Conservation (phyloP, 2,113 vertebrate species). For the Cololabis saira region DNA sequence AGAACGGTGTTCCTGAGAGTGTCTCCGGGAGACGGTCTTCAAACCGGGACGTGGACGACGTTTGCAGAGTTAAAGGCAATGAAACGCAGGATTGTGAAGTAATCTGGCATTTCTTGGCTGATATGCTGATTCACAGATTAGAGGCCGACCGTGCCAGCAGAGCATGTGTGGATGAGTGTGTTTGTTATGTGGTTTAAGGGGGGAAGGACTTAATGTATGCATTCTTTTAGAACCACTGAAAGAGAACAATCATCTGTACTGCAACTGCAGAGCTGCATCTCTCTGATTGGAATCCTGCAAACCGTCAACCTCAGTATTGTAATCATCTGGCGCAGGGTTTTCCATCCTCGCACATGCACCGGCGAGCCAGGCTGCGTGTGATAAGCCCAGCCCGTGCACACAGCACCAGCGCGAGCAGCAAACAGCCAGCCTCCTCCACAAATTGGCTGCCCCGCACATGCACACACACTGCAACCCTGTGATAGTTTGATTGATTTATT, state of each 20-base stretch:
- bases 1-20: neutral
- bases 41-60: slow-evolving; percentile 11
- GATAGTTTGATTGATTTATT: slow-evolving; percentile 30
- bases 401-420: slow-evolving; percentile 36
- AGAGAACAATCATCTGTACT: slow-evolving; percentile 58
- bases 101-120: slow-evolving; percentile 67
- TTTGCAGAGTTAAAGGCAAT: slow-evolving; percentile 40
- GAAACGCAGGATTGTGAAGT: slow-evolving; percentile 56
- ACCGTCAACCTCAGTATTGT: slow-evolving; percentile 26
- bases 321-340: slow-evolving; percentile 18
- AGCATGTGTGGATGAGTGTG: slow-evolving; percentile 10
- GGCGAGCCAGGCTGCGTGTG: slow-evolving; percentile 22
- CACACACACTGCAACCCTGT: slow-evolving; percentile 36
- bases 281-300: slow-evolving; percentile 58
- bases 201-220: slow-evolving; percentile 45
- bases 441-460: slow-evolving; percentile 41
- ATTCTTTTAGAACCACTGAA: slow-evolving; percentile 43
- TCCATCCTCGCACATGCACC: neutral
- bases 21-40: slow-evolving; percentile 20
- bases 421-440: slow-evolving; percentile 44
- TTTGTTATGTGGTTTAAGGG: slow-evolving; percentile 10
- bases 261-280: slow-evolving; percentile 51
- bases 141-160: slow-evolving; percentile 55
- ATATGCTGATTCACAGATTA: slow-evolving; percentile 70
- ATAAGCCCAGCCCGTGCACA: slow-evolving; percentile 33